Conservation (phyloP, 2,888 invertebrate genomes). For the Andrena flavipes region DNA sequence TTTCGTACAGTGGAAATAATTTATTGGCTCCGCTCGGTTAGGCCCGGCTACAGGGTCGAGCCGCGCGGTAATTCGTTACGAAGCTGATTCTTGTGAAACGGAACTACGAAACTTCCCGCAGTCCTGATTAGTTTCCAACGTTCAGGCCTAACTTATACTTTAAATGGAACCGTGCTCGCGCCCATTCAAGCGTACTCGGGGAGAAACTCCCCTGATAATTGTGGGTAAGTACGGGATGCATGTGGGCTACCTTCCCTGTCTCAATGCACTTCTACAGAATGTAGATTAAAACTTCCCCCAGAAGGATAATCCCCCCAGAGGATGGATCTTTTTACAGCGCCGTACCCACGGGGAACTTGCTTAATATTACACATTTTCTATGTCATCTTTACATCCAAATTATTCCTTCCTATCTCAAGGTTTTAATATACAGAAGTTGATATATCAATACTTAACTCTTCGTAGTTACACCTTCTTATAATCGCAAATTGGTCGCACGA, state of each 20-base stretch:
- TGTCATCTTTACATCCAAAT: not conserved
- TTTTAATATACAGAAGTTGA: too few relatives aligned
- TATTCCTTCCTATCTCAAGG: too few relatives aligned
- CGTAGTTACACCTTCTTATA: too few relatives aligned
- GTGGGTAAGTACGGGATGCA: not conserved
- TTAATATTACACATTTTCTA: not conserved
- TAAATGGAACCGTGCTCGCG: not conserved
- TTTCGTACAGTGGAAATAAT: not conserved
- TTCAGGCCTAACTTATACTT: not conserved
- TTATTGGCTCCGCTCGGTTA: not conserved
- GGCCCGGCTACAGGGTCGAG: not conserved
- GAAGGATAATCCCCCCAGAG: not conserved
- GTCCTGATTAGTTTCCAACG: not conserved
- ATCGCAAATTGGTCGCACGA: too few relatives aligned
- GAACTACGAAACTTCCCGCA: not conserved
- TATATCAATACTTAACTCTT: too few relatives aligned
- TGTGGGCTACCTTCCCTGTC: not conserved
- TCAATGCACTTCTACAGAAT: conserved; percentile 1
- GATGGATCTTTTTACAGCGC: not conserved
- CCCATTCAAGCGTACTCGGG: not conserved
- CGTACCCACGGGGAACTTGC: not conserved
- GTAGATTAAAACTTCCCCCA: conserved; percentile 12
- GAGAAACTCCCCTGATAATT: conserved; percentile 1
- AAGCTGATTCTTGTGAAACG: not conserved
- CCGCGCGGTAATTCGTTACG: conserved; percentile 8